Evolutionary conservation across 1,140 invertebrate species (phyloP).

Genomic region (Zelostemma sp.): DNA sequence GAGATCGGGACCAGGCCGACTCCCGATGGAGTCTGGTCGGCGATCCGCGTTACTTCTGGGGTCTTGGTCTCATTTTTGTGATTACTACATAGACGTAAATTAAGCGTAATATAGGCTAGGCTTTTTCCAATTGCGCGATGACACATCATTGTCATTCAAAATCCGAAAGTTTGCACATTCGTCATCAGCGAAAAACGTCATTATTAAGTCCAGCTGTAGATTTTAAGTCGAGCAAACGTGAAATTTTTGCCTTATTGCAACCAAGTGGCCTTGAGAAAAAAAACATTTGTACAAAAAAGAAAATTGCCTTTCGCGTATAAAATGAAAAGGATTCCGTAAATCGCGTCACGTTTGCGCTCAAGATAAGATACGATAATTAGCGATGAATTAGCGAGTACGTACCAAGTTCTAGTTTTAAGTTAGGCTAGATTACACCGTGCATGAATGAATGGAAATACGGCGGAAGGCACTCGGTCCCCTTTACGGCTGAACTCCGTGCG

Average conservation of each 20-base stretch:
- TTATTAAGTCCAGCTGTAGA: conserved; percentile 21
- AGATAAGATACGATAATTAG: conserved; percentile 45
- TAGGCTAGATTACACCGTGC: conserved; percentile 42
- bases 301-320: no score
- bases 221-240: conserved; percentile 22
- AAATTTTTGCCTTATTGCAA: conserved; percentile 19
- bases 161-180: no score
- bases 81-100: conserved; percentile 63
- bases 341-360: conserved; percentile 37
- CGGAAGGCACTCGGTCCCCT: conserved; percentile 70
- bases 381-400: conserved; percentile 48
- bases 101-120: conserved; percentile 53
- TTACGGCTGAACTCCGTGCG: conserved; percentile 68
- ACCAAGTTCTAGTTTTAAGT: conserved; percentile 53
- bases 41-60: conserved; percentile 49
- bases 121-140: conserved; percentile 45
- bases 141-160: no score
- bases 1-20: conserved; percentile 48
- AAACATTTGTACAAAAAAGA: no score
- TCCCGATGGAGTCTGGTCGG: conserved; percentile 12
- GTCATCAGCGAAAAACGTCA: no score
- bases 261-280: conserved; percentile 32
- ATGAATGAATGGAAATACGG: conserved; percentile 51
- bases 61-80: conserved; percentile 68
- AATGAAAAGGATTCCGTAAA: conserved; percentile 3